Evolutionary conservation across 2,888 invertebrate species (phyloP).

Genomic region (Brachyptera risi): DNA sequence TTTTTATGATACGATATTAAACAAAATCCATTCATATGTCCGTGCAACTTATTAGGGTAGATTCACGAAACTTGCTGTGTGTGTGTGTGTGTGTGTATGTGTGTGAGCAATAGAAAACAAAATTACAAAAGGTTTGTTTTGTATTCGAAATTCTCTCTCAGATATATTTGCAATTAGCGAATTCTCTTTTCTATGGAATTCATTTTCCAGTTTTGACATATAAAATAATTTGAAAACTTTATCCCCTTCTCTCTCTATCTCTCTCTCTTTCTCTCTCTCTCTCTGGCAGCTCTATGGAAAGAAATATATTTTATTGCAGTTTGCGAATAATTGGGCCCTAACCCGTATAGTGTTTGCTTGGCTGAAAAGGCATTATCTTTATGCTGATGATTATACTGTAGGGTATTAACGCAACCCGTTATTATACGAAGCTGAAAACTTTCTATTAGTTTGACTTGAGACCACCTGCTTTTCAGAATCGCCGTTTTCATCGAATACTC

Average conservation of each 20-base stretch:
- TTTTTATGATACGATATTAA: conserved; percentile 26
- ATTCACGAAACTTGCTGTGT: conserved; percentile 1
- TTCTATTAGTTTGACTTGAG: no score
- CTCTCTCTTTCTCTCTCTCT: not conserved
- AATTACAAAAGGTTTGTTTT: conserved; percentile 18
- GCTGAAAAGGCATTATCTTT: no score
- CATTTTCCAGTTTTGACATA: conserved; percentile 19
- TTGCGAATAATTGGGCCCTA: no score
- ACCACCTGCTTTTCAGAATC: no score
- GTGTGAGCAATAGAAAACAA: conserved; percentile 6
- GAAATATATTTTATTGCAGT: no score
- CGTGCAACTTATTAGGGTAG: conserved; percentile 27
- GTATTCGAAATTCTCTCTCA: conserved; percentile 1
- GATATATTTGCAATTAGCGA: conserved; percentile 20
- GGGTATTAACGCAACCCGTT: no score
- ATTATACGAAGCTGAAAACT: no score
- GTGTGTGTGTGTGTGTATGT: no score
- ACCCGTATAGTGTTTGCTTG: no score
- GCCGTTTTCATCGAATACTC: no score
- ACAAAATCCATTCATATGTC: conserved; percentile 30
- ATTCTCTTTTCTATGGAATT: conserved; percentile 12
- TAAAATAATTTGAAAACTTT: conserved; percentile 19
- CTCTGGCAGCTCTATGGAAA: no score
- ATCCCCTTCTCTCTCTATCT: not conserved
- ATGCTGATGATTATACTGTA: no score